A percentile compares a stretch with the other conserved stretches of the same genome.
phyloP scores from a whole-genome alignment of 2,113 vertebrate species.

The Physeter macrocephalus region DNA sequence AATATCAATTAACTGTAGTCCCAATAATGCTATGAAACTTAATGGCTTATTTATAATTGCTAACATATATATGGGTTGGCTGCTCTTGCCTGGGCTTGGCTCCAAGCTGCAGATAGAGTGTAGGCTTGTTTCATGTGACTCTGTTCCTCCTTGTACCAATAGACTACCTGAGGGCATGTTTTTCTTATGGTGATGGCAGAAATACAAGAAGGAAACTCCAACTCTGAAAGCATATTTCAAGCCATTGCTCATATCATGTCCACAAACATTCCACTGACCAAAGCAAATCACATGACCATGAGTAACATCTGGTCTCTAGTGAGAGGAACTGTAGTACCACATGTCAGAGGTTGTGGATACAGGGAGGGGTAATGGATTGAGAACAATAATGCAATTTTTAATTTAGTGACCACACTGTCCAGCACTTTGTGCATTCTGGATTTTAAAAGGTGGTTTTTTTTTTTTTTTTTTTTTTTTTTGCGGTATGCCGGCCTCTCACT shows the following conservation, averaged over 20 bases:
- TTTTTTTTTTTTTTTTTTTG: too few species aligned
- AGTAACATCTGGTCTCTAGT: background rate
- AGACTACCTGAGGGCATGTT: background rate
- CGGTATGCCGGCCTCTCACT: too few species aligned
- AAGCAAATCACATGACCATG: background rate
- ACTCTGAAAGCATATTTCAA: background rate
- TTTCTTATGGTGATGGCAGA: background rate
- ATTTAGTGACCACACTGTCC: too few species aligned
- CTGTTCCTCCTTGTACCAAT: background rate
- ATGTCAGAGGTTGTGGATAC: background rate
- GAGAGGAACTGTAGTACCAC: background rate
- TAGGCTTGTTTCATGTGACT: background rate
- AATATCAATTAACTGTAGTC: background rate
- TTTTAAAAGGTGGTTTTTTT: too few species aligned
- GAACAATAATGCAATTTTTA: background rate
- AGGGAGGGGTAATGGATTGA: background rate
- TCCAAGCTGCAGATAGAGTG: background rate
- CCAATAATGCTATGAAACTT: background rate
- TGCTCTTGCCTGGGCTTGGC: background rate
- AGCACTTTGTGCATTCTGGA: too few species aligned
- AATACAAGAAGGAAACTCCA: background rate
- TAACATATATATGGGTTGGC: background rate
- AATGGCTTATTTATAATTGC: background rate
- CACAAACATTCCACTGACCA: background rate
- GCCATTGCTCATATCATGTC: background rate